Percentiles rank a stretch among this genome's conserved stretches.
These are phyloP conservation scores for Penaeus indicus DNA, from an alignment of 1,140 invertebrate genomes.

Conservation along the genomic window DNA sequence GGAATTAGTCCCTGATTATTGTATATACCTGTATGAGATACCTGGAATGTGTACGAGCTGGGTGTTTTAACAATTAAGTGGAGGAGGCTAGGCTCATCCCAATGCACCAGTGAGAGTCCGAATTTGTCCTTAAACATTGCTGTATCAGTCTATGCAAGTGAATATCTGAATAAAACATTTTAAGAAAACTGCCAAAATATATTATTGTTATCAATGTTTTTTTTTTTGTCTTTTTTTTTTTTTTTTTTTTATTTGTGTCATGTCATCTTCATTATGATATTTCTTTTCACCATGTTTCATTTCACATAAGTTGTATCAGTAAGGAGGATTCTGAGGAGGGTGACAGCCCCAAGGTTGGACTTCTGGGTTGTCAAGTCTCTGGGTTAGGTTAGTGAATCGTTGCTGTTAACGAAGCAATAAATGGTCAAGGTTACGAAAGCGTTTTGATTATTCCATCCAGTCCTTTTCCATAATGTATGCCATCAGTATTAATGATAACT, in stretches of 20 bases:
- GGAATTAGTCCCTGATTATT: too few relatives aligned
- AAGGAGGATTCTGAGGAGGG: slow-evolving; percentile 54
- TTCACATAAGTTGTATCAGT: slow-evolving; percentile 52
- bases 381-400: slow-evolving; percentile 63
- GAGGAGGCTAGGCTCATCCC: too few relatives aligned
- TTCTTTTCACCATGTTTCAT: slow-evolving; percentile 43
- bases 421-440: slow-evolving; percentile 52
- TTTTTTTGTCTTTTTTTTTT: slow-evolving; percentile 2
- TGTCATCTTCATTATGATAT: slow-evolving; percentile 53
- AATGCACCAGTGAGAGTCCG: too few relatives aligned
- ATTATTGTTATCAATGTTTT: slow-evolving; percentile 60
- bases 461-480: background rate
- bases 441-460: background rate
- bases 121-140: slow-evolving; percentile 39
- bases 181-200: slow-evolving; percentile 54
- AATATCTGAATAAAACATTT: slow-evolving; percentile 49
- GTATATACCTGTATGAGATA: too few relatives aligned
- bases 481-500: background rate
- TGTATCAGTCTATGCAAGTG: slow-evolving; percentile 62
- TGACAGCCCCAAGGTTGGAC: slow-evolving; percentile 51
- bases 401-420: slow-evolving; percentile 64
- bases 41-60: too few relatives aligned
- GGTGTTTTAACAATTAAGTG: too few relatives aligned
- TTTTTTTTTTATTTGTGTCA: slow-evolving; percentile 44
- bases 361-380: slow-evolving; percentile 63